Evolutionary conservation across 1,140 invertebrate genomes (phyloP), one percentile per base, ranked within the genome.

Genomic region (Eupristina koningsbergeri): DNA sequence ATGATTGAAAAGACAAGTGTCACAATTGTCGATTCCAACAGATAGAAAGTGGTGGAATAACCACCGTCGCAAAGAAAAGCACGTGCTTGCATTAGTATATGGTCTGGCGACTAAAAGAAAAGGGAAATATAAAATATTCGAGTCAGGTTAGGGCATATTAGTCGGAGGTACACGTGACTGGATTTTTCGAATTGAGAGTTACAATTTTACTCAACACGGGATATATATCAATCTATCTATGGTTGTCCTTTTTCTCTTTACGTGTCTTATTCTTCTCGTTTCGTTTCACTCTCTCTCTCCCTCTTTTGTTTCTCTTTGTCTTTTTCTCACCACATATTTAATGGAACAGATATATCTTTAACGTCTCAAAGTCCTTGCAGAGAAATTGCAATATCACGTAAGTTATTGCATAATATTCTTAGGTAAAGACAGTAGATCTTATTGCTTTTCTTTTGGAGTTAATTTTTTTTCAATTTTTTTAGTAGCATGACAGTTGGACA

Each of bases 101-200:
- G 39, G 36, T 11, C 34, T n/a, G 29, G n/a, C 41, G 63, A 50
- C 6, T 75, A 67, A 82, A 83, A 85, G 77, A 76, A 64, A 67
- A 64, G 77, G 61, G 81, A 53, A 34, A 36, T 47, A 83, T 85
- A 76, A 85, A 85, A 81, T 86, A 87, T 87, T 85, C 85, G 53
- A 75, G 67, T 85, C 85, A 83, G 84, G 82, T 79, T 81, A 80
- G 74, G 73, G 34, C 67, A 71, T 87, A 87, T 87, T 86, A 87
- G 87, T 86, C 39, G 77, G 80, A 73, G 50, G 47, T 80, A 79
- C 81, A 79, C 86, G 86, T 87, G 87, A 87, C 84, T 67, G 76
- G 79, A 50, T 85, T 75, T 61, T 71, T 73, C 61, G 79, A 64
- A 67, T 83, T 78, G 81, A 84, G 76, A 75, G 80, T 80, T 53